Percentiles rank a stretch among this genome's conserved stretches.
phyloP scores from a whole-genome alignment of 2,888 invertebrate species.

The Heliothis peltigera region DNA sequence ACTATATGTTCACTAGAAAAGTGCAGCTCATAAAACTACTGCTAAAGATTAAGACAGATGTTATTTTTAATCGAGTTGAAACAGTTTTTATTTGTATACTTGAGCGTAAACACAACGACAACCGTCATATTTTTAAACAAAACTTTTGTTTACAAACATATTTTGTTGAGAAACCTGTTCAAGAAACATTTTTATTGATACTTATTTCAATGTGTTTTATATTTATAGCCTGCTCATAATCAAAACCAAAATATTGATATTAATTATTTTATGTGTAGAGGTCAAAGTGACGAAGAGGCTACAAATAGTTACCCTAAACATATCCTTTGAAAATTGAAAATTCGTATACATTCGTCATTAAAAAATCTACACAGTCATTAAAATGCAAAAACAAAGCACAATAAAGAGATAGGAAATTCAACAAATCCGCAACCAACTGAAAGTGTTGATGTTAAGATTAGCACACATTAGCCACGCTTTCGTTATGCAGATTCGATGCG shows the following conservation, averaged over 20 bases:
- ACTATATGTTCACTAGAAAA: no score
- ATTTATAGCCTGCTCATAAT: neutral
- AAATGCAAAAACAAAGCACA: neutral
- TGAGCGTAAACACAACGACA: no score
- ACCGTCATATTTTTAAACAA: neutral
- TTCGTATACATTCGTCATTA: neutral
- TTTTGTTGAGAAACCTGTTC: neutral
- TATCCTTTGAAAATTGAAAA: no score
- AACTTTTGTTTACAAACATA: neutral
- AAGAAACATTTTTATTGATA: neutral
- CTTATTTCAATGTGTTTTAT: neutral
- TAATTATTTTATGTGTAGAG: no score
- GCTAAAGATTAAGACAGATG: no score
- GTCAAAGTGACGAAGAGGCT: neutral
- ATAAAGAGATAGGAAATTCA: constrained; percentile 2
- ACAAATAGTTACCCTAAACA: neutral
- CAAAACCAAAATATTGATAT: neutral
- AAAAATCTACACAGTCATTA: neutral
- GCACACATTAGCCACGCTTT: constrained; percentile 44
- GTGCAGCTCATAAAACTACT: no score
- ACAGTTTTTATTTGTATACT: no score
- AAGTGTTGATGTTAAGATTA: constrained; percentile 42
- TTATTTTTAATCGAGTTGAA: no score
- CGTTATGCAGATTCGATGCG: constrained; percentile 58
- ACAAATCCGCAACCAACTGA: constrained; percentile 25